Percentiles rank a stretch among this genome's conserved stretches.
These are phyloP conservation scores for Phasianus colchicus DNA, from an alignment of 2,113 vertebrate species.

Conservation along the genomic window DNA sequence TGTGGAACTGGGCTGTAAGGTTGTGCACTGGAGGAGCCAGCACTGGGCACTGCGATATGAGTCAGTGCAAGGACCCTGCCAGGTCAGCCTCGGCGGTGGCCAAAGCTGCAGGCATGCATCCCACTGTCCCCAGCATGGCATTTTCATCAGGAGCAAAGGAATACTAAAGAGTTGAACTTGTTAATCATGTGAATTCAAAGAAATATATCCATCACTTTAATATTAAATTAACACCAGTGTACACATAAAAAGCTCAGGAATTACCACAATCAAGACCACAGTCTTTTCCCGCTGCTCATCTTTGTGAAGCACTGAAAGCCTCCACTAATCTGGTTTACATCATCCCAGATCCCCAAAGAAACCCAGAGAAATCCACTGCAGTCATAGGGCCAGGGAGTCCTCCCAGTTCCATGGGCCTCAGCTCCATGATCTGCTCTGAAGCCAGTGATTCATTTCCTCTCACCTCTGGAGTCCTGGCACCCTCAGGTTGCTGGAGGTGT, in stretches of 20 bases:
- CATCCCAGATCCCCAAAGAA: not conserved
- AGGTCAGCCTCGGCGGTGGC: not conserved
- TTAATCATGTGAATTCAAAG: not conserved
- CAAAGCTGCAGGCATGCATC: not conserved
- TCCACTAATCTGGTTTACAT: not conserved
- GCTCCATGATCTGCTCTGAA: rapidly evolving
- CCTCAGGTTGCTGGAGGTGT: not conserved
- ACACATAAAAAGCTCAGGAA: not conserved
- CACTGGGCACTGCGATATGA: not conserved
- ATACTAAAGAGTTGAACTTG: not conserved
- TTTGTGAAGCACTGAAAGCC: not conserved
- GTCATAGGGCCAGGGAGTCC: not conserved
- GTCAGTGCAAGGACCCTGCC: not conserved
- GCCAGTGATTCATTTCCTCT: not conserved
- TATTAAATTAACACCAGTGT: not conserved
- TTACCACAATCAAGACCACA: not conserved
- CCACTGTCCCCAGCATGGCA: not conserved
- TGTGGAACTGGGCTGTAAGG: not conserved
- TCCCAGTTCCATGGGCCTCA: not conserved
- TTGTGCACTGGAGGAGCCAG: rapidly evolving
- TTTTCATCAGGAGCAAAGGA: not conserved
- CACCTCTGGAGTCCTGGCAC: not conserved
- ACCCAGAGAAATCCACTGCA: not conserved
- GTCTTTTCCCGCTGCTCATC: not conserved
- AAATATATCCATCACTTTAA: not conserved